Evolutionary conservation across 2,797 vertebrate species (phyloP).

Genomic region (Taeniopygia guttata): DNA sequence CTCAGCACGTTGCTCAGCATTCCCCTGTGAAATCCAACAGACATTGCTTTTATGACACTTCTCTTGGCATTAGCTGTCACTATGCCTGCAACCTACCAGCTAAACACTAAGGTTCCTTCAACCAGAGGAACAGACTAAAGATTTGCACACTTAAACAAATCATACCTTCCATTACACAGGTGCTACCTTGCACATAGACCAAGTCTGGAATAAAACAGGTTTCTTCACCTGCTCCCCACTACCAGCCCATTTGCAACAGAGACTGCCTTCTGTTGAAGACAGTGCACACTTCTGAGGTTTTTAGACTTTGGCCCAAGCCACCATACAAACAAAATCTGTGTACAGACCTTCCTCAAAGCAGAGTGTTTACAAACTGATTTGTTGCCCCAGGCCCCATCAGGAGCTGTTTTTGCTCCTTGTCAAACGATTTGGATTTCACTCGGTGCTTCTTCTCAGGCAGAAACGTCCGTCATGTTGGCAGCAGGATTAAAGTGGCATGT

Average conservation of each 20-base stretch:
- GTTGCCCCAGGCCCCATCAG: slow-evolving; percentile 7
- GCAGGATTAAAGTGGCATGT: slow-evolving; percentile 65
- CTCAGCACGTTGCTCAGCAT: not conserved
- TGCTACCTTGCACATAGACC: not conserved
- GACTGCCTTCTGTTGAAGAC: not conserved
- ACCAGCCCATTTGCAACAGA: not conserved
- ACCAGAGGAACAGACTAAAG: not conserved
- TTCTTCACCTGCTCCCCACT: not conserved
- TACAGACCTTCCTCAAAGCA: not conserved
- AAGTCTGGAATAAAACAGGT: not conserved
- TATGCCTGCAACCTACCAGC: not conserved
- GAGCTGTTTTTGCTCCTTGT: not conserved
- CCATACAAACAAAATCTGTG: not conserved
- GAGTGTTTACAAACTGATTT: slow-evolving; percentile 15
- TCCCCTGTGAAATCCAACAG: not conserved
- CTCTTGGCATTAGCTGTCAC: not conserved
- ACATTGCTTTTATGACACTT: not conserved
- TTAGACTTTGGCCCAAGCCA: not conserved
- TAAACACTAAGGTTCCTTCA: not conserved
- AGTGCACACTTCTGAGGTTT: not conserved
- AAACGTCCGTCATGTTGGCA: slow-evolving; percentile 37
- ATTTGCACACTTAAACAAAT: not conserved
- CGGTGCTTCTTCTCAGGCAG: not conserved
- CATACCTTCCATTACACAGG: not conserved
- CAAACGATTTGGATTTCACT: not conserved